phyloP scores from a whole-genome alignment of 2,797 vertebrate genomes.

The Liparis tanakae region DNA sequence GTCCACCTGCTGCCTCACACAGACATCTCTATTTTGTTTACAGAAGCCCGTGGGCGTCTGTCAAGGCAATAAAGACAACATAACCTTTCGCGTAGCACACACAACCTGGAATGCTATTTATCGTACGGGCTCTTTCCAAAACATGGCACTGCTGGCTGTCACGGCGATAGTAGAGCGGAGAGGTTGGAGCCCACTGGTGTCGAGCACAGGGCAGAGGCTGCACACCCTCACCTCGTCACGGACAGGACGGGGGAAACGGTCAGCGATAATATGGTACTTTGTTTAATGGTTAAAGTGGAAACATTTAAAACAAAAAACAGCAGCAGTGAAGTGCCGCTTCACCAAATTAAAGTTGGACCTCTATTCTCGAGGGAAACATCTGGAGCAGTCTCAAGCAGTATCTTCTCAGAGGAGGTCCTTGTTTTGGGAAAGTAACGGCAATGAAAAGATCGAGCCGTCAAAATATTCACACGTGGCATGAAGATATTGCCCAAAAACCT shows the following conservation, averaged over 20 bases:
- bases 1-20: conserved; percentile 71
- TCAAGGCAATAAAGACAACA: conserved; percentile 73
- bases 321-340: conserved; percentile 1
- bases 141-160: conserved; percentile 62
- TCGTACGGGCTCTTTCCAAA: conserved; percentile 69
- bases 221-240: conserved; percentile 45
- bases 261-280: background rate
- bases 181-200: conserved; percentile 37
- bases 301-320: background rate
- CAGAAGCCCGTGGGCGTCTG: conserved; percentile 61
- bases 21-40: conserved; percentile 72
- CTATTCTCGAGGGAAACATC: conserved; percentile 8
- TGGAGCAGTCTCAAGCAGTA: background rate
- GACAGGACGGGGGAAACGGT: conserved; percentile 11
- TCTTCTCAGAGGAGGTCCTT: conserved; percentile 8
- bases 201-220: conserved; percentile 31
- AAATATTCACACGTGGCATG: conserved; percentile 29
- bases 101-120: conserved; percentile 75
- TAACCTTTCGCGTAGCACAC: conserved; percentile 65
- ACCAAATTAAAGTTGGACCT: background rate
- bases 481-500: conserved; percentile 37
- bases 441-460: conserved; percentile 27
- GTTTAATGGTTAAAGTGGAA: conserved; percentile 4
- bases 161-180: conserved; percentile 16
- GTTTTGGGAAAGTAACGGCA: conserved; percentile 32